These are phyloP conservation scores for Microcebus griseorufus DNA, from an alignment of 2,113 vertebrate species.

Conservation along the genomic window DNA sequence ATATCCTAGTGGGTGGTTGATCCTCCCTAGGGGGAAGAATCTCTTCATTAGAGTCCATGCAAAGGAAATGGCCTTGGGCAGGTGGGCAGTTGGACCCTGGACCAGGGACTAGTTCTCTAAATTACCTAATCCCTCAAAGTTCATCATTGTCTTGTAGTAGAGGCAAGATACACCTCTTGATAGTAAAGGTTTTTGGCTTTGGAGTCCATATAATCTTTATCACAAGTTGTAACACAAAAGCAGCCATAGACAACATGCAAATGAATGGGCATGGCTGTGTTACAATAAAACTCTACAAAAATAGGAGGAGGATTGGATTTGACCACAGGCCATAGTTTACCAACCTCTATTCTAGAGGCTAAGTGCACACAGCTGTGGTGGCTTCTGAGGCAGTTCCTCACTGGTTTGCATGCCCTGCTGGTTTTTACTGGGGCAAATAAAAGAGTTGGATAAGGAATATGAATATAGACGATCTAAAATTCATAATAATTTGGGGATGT, in stretches of 20 bases:
- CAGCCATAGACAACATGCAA: background rate
- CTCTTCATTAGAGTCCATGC: background rate
- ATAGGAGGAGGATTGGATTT: background rate
- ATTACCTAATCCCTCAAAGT: background rate
- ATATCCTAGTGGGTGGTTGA: background rate
- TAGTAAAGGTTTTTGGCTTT: background rate
- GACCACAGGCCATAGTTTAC: background rate
- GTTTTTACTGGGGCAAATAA: background rate
- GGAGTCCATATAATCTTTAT: background rate
- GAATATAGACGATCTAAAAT: background rate
- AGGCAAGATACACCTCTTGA: background rate
- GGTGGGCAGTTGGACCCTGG: background rate
- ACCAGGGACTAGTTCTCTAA: background rate
- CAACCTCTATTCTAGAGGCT: background rate
- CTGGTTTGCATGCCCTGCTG: background rate
- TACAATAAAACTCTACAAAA: background rate
- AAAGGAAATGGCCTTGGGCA: background rate
- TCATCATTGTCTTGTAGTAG: background rate
- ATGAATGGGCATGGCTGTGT: background rate
- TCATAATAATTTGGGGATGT: background rate
- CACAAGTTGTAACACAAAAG: background rate
- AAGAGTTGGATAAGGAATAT: background rate
- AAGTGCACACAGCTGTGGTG: background rate
- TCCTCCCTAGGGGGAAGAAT: background rate
- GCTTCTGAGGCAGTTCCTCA: background rate